These are phyloP conservation scores for Siderastrea radians DNA, from an alignment of 92 coral and sea anemone genomes.

Conservation along the genomic window DNA sequence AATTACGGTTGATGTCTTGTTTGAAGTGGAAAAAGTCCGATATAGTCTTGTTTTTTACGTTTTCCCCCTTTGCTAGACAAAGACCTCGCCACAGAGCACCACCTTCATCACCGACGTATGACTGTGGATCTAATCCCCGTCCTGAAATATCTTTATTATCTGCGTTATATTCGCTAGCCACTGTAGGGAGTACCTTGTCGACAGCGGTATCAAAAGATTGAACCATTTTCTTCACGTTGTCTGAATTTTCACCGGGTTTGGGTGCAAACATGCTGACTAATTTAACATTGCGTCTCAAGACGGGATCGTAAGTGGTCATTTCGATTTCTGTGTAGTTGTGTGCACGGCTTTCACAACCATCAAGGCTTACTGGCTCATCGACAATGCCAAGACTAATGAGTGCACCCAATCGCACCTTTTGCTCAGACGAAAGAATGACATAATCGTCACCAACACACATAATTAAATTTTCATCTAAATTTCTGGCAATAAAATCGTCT, in stretches of 20 bases:
- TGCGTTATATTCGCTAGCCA: conserved; percentile 47
- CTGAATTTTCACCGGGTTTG: conserved; percentile 64
- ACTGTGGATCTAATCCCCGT: conserved; percentile 50
- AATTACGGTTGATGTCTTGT: conserved; percentile 57
- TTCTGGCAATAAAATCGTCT: conserved; percentile 25
- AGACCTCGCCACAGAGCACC: conserved; percentile 70
- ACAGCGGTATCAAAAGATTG: conserved; percentile 48
- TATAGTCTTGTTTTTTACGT: conserved; percentile 56
- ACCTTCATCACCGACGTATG: conserved; percentile 72
- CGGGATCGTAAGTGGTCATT: conserved; percentile 64
- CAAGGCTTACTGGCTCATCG: conserved; percentile 52
- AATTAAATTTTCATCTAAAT: conserved; percentile 40
- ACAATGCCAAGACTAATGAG: conserved; percentile 45
- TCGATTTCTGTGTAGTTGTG: conserved; percentile 49
- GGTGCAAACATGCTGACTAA: conserved; percentile 46
- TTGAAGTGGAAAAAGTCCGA: conserved; percentile 71
- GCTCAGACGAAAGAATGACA: conserved; percentile 29
- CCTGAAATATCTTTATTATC: conserved; percentile 21
- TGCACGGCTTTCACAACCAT: conserved; percentile 58
- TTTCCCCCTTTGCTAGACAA: conserved; percentile 50
- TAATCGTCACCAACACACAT: conserved; percentile 39
- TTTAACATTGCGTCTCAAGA: conserved; percentile 57
- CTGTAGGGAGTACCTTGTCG: conserved; percentile 40
- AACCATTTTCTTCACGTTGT: conserved; percentile 40
- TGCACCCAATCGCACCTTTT: conserved; percentile 16